Evolutionary conservation across 2,113 vertebrate species (phyloP), one percentile per base, ranked within the genome.

Genomic region (Cranoglanis bouderius): DNA sequence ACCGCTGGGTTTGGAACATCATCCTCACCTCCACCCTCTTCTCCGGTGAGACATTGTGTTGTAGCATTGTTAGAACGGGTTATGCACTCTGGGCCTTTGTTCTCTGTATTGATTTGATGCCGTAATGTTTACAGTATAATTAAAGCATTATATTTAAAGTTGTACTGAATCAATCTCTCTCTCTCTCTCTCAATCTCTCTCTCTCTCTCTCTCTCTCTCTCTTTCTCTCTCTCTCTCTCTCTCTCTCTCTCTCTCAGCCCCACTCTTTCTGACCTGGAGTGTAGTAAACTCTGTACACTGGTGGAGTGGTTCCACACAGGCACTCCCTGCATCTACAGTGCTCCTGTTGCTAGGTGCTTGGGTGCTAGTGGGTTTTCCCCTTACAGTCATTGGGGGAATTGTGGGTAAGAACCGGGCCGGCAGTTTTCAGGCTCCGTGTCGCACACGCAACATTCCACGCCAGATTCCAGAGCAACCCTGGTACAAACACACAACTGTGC

Each of bases 1-100:
- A 97, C 91, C 96, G 94, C 46, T 98, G 97, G 97, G 97, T 97
- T 80, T 98, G 97, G 97, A 98, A 98, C 94, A 98, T 98, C 91
- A 96, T 98, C 90, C 96, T 98, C 88, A 98, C 97, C 32, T 98
- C 96, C 12, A 95, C 96, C 8, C 97, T 98, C 61, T 98, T 98
- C 94, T 98, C 97, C 29, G 97, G 97, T 98, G 93, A 92, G 92
- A 91, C 53, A 6, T 35, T 12, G 6, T 70, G 0, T 29, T 65
- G 84, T 67, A 19, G 40, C 21, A 6, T 74, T 21, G 3, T 49
- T 24, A 6, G 43, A 13, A 38, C 14, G 32, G 29, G 40, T 26
- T 8, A 7, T 16, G 24, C 4, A 78, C 19, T 26, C 43, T 6
- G 6, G 46, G 9, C 16, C 14, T 55, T 35, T 9, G 4, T 80